These are phyloP conservation scores for Ips typographus DNA, from an alignment of 1,140 invertebrate genomes.

Conservation along the genomic window DNA sequence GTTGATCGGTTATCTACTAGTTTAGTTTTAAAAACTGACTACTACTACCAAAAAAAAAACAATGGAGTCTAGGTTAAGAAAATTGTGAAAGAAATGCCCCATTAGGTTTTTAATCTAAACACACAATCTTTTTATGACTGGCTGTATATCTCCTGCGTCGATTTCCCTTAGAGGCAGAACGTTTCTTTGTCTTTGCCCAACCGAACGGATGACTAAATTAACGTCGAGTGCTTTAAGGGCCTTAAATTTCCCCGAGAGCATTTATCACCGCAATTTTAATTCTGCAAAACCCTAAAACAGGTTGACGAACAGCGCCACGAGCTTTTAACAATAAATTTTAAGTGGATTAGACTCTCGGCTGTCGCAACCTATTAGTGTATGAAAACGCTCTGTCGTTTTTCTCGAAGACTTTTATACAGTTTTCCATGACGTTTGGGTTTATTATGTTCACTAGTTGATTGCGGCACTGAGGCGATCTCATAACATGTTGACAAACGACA, in stretches of 20 bases:
- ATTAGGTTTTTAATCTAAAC: slow-evolving; percentile 20
- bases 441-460: too few species aligned
- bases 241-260: slow-evolving; percentile 13
- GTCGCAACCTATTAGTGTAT: too few species aligned
- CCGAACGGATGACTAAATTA: slow-evolving; percentile 33
- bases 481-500: slow-evolving; percentile 15
- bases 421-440: too few species aligned
- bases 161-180: slow-evolving; percentile 19
- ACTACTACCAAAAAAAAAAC: background rate
- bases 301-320: background rate
- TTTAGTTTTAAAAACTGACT: too few species aligned
- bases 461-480: slow-evolving; percentile 2
- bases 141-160: slow-evolving; percentile 29
- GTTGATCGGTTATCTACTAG: too few species aligned
- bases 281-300: slow-evolving; percentile 6
- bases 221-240: slow-evolving; percentile 28
- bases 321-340: background rate
- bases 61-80: background rate
- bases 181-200: slow-evolving; percentile 30
- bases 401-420: too few species aligned
- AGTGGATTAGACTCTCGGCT: too few species aligned
- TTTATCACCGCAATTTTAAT: slow-evolving; percentile 21
- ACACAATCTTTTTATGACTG: slow-evolving; percentile 27
- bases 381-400: too few species aligned
- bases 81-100: slow-evolving; percentile 13